Percentiles rank a stretch among this genome's conserved stretches.
Conservation (phyloP, 2,888 invertebrate species). For the Synanthedon myopaeformis region DNA sequence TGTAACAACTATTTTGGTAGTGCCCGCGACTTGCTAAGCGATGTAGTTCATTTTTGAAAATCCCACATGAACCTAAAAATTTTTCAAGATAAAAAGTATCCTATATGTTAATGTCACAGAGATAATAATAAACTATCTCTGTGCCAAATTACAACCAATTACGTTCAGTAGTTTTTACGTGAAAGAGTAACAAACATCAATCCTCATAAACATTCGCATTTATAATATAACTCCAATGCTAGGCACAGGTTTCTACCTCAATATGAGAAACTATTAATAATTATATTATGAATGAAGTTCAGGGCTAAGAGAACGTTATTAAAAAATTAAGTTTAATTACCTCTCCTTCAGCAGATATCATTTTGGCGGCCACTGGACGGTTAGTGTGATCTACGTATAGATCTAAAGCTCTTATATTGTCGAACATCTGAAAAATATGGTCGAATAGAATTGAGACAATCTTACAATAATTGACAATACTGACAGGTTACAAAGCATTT, state of each 20-base stretch:
- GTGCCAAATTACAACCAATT: too few species aligned
- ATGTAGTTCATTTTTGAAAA: too few species aligned
- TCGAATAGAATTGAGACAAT: not conserved
- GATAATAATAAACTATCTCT: too few species aligned
- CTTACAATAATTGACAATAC: not conserved
- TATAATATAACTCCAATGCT: too few species aligned
- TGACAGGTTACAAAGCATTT: not conserved
- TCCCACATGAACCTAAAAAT: too few species aligned
- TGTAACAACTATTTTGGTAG: too few species aligned
- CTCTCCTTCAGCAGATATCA: conserved; percentile 91
- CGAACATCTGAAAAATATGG: conserved; percentile 80
- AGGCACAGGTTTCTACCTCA: not conserved
- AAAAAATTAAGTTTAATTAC: conserved; percentile 22
- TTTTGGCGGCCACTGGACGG: conserved; percentile 78
- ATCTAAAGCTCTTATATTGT: conserved; percentile 84
- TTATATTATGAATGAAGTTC: not conserved
- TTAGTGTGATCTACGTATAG: conserved; percentile 76
- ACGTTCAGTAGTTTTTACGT: too few species aligned
- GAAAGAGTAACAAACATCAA: too few species aligned
- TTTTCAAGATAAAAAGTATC: too few species aligned
- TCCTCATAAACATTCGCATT: too few species aligned
- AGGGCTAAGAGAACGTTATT: not conserved
- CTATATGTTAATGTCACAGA: too few species aligned
- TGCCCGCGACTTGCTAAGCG: too few species aligned
- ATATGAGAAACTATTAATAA: not conserved